Conservation (phyloP, 2,797 vertebrate genomes). For the Phylloscopus collybita region DNA sequence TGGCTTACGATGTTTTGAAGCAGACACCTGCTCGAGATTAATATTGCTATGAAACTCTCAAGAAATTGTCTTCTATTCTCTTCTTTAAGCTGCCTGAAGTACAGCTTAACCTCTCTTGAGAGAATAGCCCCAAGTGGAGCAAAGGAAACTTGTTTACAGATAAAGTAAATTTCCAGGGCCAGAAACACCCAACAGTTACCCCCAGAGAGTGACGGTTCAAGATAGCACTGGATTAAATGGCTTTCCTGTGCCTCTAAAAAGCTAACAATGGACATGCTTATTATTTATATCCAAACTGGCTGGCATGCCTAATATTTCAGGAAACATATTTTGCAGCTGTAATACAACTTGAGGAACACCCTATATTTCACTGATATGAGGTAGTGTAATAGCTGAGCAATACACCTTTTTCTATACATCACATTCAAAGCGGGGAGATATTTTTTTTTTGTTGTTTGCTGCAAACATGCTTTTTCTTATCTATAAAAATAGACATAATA, state of each 20-base stretch:
- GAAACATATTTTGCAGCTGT: conserved; percentile 8
- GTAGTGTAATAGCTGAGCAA: not conserved
- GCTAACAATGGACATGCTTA: not conserved
- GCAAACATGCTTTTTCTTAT: not conserved
- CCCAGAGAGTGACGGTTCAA: not conserved
- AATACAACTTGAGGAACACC: not conserved
- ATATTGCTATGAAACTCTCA: not conserved
- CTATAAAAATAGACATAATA: conserved; percentile 5
- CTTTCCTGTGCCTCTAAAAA: not conserved
- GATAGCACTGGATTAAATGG: not conserved
- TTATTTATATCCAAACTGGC: conserved; percentile 7
- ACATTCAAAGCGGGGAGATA: not conserved
- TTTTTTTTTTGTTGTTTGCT: not conserved
- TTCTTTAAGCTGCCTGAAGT: not conserved
- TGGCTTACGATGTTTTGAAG: not conserved
- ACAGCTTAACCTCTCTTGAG: not conserved
- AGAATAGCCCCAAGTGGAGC: not conserved
- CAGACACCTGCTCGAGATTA: not conserved
- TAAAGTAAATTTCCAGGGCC: not conserved
- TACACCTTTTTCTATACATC: not conserved
- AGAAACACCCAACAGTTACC: not conserved
- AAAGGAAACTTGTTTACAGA: not conserved
- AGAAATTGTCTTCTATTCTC: not conserved
- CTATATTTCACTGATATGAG: conserved; percentile 4
- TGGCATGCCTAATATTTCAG: conserved; percentile 4